These are phyloP conservation scores for Gyps fulvus DNA, from an alignment of 2,113 vertebrate genomes.

Conservation along the genomic window DNA sequence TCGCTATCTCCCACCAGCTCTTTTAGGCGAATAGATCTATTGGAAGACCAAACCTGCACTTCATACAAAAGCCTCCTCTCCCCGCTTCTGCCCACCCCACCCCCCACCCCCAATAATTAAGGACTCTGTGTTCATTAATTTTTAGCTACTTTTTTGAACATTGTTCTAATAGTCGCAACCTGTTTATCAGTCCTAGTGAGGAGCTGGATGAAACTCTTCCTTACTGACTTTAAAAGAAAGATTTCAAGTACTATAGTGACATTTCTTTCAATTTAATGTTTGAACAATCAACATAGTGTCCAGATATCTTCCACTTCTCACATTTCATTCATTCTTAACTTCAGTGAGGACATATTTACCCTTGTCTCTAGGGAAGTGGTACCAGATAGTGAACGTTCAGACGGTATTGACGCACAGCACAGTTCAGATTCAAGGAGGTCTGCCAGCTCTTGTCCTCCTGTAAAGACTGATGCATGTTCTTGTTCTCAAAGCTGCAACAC, in stretches of 20 bases:
- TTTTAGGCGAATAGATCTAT: not conserved
- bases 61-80: not conserved
- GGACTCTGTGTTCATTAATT: not conserved
- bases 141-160: not conserved
- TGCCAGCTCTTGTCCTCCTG: accelerated
- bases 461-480: not conserved
- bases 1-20: not conserved
- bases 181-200: not conserved
- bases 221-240: not conserved
- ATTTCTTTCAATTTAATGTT: not conserved
- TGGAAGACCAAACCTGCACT: not conserved
- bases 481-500: not conserved
- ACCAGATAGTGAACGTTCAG: not conserved
- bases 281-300: not conserved
- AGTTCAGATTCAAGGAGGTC: not conserved
- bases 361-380: not conserved
- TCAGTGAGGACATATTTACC: not conserved
- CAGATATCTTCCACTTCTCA: not conserved
- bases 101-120: not conserved
- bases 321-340: not conserved
- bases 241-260: not conserved
- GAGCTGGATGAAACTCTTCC: not conserved
- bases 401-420: not conserved
- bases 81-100: no score
- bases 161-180: not conserved